Evolutionary conservation across 2,888 invertebrate species (phyloP).

Genomic region (Chloroclysta siterata): DNA sequence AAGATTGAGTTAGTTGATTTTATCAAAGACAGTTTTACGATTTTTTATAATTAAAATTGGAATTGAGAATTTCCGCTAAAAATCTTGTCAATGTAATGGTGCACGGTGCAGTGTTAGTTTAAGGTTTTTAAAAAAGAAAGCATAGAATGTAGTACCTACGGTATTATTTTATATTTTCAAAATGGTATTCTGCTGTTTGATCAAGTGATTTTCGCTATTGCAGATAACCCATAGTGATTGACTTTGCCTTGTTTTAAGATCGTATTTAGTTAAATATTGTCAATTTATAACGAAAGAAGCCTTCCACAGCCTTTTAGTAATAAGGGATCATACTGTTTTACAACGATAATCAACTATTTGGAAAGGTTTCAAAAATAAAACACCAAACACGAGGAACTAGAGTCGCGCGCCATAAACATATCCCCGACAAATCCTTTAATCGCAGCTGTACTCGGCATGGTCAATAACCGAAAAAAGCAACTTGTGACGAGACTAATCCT

Average conservation of each 20-base stretch:
- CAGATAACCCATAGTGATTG: too few species aligned
- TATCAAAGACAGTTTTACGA: constrained; percentile 30
- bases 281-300: too few species aligned
- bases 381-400: constrained; percentile 10
- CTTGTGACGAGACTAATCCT: constrained; percentile 83
- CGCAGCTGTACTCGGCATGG: constrained; percentile 73
- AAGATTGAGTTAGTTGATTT: constrained; percentile 33
- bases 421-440: constrained; percentile 71
- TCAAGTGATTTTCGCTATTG: too few species aligned
- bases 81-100: background rate
- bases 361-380: background rate
- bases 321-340: too few species aligned
- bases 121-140: background rate
- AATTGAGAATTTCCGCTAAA: constrained; percentile 14
- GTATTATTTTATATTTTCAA: too few species aligned
- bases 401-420: constrained; percentile 39
- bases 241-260: too few species aligned
- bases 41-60: constrained; percentile 22
- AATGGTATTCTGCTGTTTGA: too few species aligned
- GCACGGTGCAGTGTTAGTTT: constrained; percentile 1
- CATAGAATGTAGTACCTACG: too few species aligned
- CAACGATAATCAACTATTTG: too few species aligned
- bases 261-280: too few species aligned
- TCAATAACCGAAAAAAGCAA: constrained; percentile 80
- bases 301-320: too few species aligned